A percentile compares a stretch with the other conserved stretches of the same genome.
Conservation (phyloP, 1,140 invertebrate species). For the Drosophila murphyi region DNA sequence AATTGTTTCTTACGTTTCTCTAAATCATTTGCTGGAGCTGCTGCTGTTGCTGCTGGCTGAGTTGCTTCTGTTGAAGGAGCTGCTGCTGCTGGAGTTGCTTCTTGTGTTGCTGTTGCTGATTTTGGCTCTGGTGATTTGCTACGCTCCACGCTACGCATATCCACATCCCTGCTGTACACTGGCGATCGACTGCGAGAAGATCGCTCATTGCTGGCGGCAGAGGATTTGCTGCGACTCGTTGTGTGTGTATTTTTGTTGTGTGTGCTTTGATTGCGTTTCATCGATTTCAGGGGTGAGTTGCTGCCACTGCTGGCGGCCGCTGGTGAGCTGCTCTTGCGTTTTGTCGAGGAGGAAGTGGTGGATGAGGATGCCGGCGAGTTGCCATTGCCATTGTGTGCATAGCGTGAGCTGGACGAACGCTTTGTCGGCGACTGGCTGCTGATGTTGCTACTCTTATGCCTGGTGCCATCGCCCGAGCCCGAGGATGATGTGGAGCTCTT, state of each 20-base stretch:
- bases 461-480: slow-evolving; percentile 44
- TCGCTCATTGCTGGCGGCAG: slow-evolving; percentile 29
- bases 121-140: slow-evolving; percentile 56
- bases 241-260: slow-evolving; percentile 38
- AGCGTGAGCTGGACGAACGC: slow-evolving; percentile 40
- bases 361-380: slow-evolving; percentile 34
- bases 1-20: slow-evolving; percentile 82
- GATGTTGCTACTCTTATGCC: slow-evolving; percentile 45
- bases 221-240: slow-evolving; percentile 47
- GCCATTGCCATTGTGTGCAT: slow-evolving; percentile 52
- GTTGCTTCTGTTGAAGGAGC: background rate
- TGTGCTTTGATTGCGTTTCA: slow-evolving; percentile 52
- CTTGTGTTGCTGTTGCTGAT: background rate
- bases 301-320: slow-evolving; percentile 3
- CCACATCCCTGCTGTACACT: slow-evolving; percentile 56
- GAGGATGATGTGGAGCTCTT: slow-evolving; percentile 78
- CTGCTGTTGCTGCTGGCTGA: slow-evolving; percentile 12
- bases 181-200: slow-evolving; percentile 75
- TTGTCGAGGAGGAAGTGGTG: slow-evolving; percentile 7
- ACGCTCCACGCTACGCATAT: slow-evolving; percentile 44
- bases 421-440: slow-evolving; percentile 51
- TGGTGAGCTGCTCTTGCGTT: slow-evolving; percentile 77
- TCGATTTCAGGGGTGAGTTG: slow-evolving; percentile 54
- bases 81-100: background rate
- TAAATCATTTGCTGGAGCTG: slow-evolving; percentile 67